phyloP scores from a whole-genome alignment of 2,888 invertebrate genomes.

The Apamea sordens region DNA sequence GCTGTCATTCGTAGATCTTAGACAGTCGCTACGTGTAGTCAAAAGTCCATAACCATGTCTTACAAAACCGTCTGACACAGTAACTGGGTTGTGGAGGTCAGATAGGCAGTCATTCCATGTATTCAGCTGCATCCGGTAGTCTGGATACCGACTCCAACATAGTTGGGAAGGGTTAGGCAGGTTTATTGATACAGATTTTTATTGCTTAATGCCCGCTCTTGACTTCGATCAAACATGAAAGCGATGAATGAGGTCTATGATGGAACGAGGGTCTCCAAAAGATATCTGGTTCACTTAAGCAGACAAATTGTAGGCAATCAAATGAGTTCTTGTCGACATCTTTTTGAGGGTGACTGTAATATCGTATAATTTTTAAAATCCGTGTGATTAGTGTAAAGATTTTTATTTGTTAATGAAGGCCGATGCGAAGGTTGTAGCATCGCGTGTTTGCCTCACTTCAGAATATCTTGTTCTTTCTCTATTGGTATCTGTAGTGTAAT shows the following conservation, averaged over 20 bases:
- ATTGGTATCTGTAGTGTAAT: not conserved
- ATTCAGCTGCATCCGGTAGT: no score
- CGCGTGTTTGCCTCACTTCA: constrained; percentile 15
- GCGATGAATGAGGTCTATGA: not conserved
- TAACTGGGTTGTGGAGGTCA: no score
- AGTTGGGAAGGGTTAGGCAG: no score
- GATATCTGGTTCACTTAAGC: not conserved
- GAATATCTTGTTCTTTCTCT: constrained; percentile 16
- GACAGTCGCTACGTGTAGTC: no score
- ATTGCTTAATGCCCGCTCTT: no score
- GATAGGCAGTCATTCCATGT: no score
- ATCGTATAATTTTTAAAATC: constrained; percentile 46
- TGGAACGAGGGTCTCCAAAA: not conserved
- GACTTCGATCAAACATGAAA: not conserved
- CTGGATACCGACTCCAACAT: no score
- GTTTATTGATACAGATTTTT: no score
- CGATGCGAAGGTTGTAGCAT: constrained; percentile 20
- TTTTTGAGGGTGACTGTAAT: constrained; percentile 8
- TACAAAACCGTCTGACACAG: no score
- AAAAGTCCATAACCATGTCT: no score
- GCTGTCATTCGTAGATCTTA: no score
- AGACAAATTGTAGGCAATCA: not conserved
- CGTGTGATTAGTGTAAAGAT: constrained; percentile 31
- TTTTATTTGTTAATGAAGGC: constrained; percentile 34
- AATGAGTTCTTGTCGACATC: not conserved